Conservation (phyloP, 2,888 invertebrate genomes). For the Galerucella pusilla region DNA sequence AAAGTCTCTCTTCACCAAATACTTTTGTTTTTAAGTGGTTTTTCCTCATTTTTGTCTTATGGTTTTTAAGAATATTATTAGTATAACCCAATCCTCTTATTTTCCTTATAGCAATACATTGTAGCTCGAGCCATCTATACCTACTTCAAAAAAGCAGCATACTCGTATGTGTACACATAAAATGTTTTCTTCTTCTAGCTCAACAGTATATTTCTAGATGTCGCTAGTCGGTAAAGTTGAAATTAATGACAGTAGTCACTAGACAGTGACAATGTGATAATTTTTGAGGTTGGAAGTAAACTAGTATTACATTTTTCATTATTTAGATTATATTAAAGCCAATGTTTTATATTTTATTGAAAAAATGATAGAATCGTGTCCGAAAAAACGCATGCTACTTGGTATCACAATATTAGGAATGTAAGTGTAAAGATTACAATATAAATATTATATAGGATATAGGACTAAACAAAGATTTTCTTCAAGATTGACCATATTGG, state of each 20-base stretch:
- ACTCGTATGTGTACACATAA: no score
- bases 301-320: not conserved
- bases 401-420: conserved; percentile 81
- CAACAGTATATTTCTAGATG: not conserved
- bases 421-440: conserved; percentile 67
- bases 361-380: conserved; percentile 85
- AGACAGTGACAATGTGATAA: not conserved
- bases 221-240: not conserved
- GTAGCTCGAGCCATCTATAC: no score
- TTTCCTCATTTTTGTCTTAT: no score
- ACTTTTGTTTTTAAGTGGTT: no score
- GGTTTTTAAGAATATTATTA: no score
- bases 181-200: not conserved
- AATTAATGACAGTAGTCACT: not conserved
- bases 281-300: not conserved
- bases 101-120: no score
- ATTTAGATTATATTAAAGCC: not conserved
- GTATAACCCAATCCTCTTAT: no score
- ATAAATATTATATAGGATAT: conserved; percentile 8
- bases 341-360: not conserved
- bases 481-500: conserved; percentile 79
- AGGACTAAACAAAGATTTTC: conserved; percentile 20
- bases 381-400: conserved; percentile 84
- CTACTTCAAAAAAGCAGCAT: no score
- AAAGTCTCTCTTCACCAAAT: not conserved